A percentile compares a stretch with the other conserved stretches of the same genome.
These are phyloP conservation scores for Leucoraja erinaceus DNA, from an alignment of 2,113 vertebrate species.

Conservation along the genomic window DNA sequence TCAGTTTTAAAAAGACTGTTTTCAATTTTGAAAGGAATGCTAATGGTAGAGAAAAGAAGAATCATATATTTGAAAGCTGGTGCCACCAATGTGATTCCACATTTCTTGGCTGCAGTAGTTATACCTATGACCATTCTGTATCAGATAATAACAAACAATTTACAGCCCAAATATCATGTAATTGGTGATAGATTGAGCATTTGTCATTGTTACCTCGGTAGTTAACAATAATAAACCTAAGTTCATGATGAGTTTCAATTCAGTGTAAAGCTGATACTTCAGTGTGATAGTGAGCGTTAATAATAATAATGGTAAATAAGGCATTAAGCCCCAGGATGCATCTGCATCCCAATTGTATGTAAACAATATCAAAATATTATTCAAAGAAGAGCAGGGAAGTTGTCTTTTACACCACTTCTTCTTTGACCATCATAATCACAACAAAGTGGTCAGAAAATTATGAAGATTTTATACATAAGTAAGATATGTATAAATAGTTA, in stretches of 20 bases:
- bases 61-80: neutral
- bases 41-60: neutral
- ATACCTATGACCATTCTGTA: neutral
- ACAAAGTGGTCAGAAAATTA: neutral
- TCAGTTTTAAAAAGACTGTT: neutral
- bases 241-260: neutral
- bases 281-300: neutral
- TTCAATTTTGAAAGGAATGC: neutral
- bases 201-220: neutral
- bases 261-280: neutral
- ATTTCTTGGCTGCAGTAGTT: neutral
- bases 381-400: neutral
- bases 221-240: neutral
- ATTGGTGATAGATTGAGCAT: neutral
- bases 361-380: neutral
- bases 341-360: neutral
- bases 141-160: neutral
- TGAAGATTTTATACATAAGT: no score
- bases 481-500: no score
- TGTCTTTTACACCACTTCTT: neutral
- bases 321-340: neutral
- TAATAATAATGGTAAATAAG: neutral
- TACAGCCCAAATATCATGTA: neutral
- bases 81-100: neutral
- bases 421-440: neutral